Conservation (phyloP, 2,888 invertebrate genomes). For the Argyresthia albistria region DNA sequence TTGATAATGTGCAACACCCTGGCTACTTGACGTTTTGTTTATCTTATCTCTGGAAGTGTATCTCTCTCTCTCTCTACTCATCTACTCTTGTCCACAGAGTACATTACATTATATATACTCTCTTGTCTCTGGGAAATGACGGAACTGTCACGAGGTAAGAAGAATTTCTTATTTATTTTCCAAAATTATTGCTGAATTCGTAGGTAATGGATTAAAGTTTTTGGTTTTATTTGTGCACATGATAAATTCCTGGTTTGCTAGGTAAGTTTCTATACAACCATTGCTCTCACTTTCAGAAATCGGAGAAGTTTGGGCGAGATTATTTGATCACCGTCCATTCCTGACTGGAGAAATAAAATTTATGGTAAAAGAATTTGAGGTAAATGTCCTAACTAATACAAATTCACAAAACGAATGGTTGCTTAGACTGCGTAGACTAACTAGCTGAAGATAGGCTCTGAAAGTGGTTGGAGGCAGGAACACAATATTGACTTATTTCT, state of each 20-base stretch:
- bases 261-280: background rate
- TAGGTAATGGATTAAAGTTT: background rate
- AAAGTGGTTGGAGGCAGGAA: too few relatives aligned
- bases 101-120: background rate
- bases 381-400: conserved; percentile 33
- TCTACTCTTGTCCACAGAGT: too few relatives aligned
- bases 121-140: conserved; percentile 35
- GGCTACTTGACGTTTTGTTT: too few relatives aligned
- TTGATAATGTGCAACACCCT: too few relatives aligned
- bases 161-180: conserved; percentile 11
- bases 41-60: too few relatives aligned
- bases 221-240: background rate
- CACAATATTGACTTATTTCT: too few relatives aligned
- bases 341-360: conserved; percentile 88
- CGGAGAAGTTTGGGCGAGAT: conserved; percentile 85
- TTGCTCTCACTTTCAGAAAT: conserved; percentile 74
- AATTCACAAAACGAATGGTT: too few relatives aligned
- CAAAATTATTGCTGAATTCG: background rate
- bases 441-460: too few relatives aligned
- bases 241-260: too few relatives aligned
- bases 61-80: too few relatives aligned
- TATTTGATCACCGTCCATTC: conserved; percentile 91
- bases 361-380: conserved; percentile 90
- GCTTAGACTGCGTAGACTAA: too few relatives aligned
- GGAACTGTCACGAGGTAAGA: conserved; percentile 63